Percentiles rank a stretch among this genome's conserved stretches.
Conservation (phyloP, 2,797 vertebrate genomes). For the Heliangelus exortis region DNA sequence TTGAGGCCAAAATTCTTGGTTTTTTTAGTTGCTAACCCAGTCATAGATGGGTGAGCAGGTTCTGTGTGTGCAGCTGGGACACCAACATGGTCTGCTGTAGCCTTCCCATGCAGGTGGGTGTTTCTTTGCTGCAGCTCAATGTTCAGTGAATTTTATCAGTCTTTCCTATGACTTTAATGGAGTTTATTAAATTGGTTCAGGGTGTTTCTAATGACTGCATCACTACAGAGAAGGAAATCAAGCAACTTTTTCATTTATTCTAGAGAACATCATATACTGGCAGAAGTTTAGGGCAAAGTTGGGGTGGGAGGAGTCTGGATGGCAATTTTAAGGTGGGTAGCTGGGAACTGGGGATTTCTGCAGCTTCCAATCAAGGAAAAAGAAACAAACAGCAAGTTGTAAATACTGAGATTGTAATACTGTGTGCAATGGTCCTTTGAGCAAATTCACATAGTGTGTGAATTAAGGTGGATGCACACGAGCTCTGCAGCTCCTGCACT, state of each 20-base stretch:
- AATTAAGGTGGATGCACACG: neutral
- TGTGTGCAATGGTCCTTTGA: neutral
- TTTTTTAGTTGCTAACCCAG: neutral
- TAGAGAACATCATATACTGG: neutral
- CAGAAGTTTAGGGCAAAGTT: neutral
- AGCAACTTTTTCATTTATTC: neutral
- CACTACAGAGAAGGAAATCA: neutral
- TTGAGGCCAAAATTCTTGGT: neutral
- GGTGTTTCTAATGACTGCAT: neutral
- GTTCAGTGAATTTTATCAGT: neutral
- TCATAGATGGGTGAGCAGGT: neutral
- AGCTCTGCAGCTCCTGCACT: neutral
- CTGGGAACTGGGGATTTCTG: neutral
- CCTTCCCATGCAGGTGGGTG: rapidly evolving
- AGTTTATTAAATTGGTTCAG: neutral
- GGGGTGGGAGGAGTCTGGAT: neutral
- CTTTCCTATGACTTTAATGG: neutral
- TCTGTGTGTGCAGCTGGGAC: neutral
- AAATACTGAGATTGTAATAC: neutral
- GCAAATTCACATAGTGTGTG: neutral
- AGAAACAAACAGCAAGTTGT: rapidly evolving
- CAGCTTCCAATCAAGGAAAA: neutral
- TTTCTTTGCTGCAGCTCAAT: neutral
- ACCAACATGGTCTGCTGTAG: rapidly evolving
- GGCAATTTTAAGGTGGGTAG: neutral